Evolutionary conservation across 2,888 invertebrate genomes (phyloP), one percentile per base, ranked within the genome.

Genomic region (Lydus trimaculatus): DNA sequence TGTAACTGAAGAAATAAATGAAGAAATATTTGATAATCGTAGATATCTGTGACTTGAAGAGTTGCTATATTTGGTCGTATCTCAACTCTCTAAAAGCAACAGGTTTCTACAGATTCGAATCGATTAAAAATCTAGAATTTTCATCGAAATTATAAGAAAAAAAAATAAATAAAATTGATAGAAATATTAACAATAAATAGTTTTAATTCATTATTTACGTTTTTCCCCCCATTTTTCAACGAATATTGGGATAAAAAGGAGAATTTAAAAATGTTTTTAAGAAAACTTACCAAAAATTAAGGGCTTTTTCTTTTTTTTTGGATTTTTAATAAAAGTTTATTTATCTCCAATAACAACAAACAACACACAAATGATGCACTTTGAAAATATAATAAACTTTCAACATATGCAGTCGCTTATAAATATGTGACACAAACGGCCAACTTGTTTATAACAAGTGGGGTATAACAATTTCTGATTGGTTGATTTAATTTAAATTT

Each of bases 381-480:
- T 20, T 33, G 23, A 31, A 60, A 60, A 28, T 39, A 67, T 39
- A 67, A 39, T 59, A 67, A 65, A 64, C 62, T 65, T 65, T 66
- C 64, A 56, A 48, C 70, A 67, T 2, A 48, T 48, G 48, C 48
- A 48, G 20, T 20, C 48, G 48, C 72, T 74, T 75, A 74, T 75
- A 75, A 73, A 74, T 72, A 69, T 71, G 70, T 69, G 72, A 65
- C 72, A 71, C 61, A 72, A 75, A 73, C 75, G 67, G 74, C 68
- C 64, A 70, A 9, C 71, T 71, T 65, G 63, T 64, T 69, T 70
- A 64, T 63, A 62, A n/a, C 11, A 48, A 20, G 64, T 61, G 73
- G 75, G 73, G 73, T 43, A 61, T 11, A 58, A 63, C 61, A 56
- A 58, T 56, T 25, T 68, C 3, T 65, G 61, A 72, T 72, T 72